These are phyloP conservation scores for Melanotaenia pygmaea DNA, from an alignment of 2,797 vertebrate genomes.

Conservation along the genomic window DNA sequence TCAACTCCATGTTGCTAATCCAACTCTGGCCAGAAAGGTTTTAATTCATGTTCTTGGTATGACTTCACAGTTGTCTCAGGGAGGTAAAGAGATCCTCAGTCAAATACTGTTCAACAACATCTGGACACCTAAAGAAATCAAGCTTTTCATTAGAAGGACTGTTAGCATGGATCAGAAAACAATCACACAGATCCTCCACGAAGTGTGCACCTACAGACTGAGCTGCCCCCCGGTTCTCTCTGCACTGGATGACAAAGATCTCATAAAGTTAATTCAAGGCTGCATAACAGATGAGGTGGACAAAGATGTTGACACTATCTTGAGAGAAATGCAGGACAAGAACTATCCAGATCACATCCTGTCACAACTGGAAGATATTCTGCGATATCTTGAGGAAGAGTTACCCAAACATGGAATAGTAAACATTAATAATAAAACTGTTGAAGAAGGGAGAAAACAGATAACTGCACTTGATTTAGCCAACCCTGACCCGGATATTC, in stretches of 20 bases:
- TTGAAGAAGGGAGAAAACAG: background rate
- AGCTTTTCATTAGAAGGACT: background rate
- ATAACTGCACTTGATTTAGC: background rate
- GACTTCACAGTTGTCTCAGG: background rate
- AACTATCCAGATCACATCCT: slow-evolving; percentile 4
- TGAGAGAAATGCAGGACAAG: slow-evolving; percentile 16
- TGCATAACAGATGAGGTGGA: slow-evolving; percentile 4
- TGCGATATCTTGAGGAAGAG: background rate
- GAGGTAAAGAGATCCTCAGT: background rate
- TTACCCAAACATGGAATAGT: background rate
- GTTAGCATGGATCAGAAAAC: background rate
- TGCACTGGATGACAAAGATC: background rate
- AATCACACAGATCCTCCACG: slow-evolving; percentile 2
- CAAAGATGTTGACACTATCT: slow-evolving; percentile 13
- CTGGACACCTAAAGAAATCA: slow-evolving; percentile 8
- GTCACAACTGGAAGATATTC: background rate
- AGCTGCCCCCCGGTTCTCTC: background rate
- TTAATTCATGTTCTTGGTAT: slow-evolving; percentile 22
- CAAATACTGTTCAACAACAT: slow-evolving; percentile 24
- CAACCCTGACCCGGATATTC: fast-evolving
- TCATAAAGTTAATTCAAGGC: background rate
- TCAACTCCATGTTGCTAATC: slow-evolving; percentile 16
- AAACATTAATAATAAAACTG: background rate
- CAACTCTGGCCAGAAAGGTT: slow-evolving; percentile 8
- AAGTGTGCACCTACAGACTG: background rate